Base-by-base conservation (phyloP, 2,797 vertebrate species). In the Dipus sagitta region DNA sequence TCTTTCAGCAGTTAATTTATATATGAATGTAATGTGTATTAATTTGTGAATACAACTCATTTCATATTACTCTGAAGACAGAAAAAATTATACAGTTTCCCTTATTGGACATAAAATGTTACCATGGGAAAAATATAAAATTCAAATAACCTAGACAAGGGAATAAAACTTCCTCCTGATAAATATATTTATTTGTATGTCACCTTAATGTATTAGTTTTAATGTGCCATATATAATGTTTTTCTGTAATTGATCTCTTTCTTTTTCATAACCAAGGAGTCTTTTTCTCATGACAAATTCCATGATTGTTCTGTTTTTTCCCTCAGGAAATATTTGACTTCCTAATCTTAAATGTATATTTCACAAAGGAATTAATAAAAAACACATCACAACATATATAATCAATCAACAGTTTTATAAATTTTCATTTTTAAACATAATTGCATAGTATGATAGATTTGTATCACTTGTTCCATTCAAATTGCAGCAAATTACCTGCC, bases 11-110 rank as follows among this genome's bases (percentile, higher is more conserved):
- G 71, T 72, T 86, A 85, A 71, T 82, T 93, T 81, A 70, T 71
- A 34, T 38, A 72, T 62, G 54, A n/a, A 54, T 3, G n/a, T 91
- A 86, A 74, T 42, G 1, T 88, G n/a, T 87, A 34, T 93, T 70
- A 65, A 91, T 91, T 79, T 87, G 23, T 32, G 24, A 91, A 26
- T 75, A 38, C 10, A 88, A 9, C 84, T 81, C 20, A 71, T 90
- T 95, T 94, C 95, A 76, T 28, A 83, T 93, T 93, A 80, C 54
- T 28, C 67, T 93, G 28, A 81, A 89, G n/a, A 58, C 90, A 75
- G 3, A 93, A 71, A 67, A 18, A 86, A 86, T 86, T n/a, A 78
- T 62, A 23, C 24, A 79, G 2, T 24, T 92, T 93, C 76, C 2
- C 18, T 60, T 47, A 78, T 74, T 7, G 32, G 20, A 12, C 23